A percentile compares a stretch with the other conserved stretches of the same genome.
Evolutionary conservation across 1,140 invertebrate genomes (phyloP).

Genomic region (Pogonus chalceus): DNA sequence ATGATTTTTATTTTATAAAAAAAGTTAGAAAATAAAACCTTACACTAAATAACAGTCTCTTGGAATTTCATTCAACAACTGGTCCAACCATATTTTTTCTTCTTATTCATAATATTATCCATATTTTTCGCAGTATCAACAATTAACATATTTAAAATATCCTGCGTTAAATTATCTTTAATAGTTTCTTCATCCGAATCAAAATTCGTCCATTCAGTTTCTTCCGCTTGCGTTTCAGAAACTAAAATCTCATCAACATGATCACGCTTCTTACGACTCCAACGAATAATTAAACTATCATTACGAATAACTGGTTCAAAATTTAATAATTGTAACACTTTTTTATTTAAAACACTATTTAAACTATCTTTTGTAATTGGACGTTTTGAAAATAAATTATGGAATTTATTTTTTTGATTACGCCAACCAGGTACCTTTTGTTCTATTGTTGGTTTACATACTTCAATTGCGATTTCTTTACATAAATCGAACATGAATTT

Average conservation of each 20-base stretch:
- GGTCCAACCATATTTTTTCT: no score
- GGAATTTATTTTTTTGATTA: conserved; percentile 32
- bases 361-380: conserved; percentile 37
- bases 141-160: conserved; percentile 51
- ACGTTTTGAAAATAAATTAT: conserved; percentile 30
- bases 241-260: conserved; percentile 61
- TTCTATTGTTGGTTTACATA: conserved; percentile 31
- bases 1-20: no score
- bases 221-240: conserved; percentile 56
- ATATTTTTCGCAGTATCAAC: conserved; percentile 43
- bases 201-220: conserved; percentile 61
- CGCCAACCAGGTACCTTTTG: conserved; percentile 34
- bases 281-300: conserved; percentile 51
- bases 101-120: background rate
- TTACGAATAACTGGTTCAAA: conserved; percentile 43
- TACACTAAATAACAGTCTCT: no score
- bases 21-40: no score
- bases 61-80: no score
- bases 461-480: conserved; percentile 47
- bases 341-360: conserved; percentile 42
- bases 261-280: conserved; percentile 59
- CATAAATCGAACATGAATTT: conserved; percentile 54
- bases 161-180: conserved; percentile 54
- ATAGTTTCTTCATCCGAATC: conserved; percentile 57
- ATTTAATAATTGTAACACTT: conserved; percentile 44